Base-by-base conservation (phyloP, 2,797 vertebrate genomes). In the Gymnothorax javanicus region DNA sequence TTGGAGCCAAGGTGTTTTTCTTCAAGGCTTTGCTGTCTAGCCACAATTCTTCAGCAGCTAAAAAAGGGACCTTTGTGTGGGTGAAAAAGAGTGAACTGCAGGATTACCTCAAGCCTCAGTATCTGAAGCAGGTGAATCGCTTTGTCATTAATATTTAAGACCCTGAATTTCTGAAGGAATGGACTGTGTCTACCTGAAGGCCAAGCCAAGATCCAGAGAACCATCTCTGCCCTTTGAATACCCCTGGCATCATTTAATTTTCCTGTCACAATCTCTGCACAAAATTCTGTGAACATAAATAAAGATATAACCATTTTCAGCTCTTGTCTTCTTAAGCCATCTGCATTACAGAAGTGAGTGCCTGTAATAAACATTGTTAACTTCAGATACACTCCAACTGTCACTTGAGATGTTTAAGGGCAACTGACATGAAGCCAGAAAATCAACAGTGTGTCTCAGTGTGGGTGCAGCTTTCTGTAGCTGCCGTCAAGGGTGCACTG, bases 1-100 rank as follows among this genome's bases (percentile, higher is more conserved):
- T 97, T 0, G 99, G 98, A 88, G 95, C 93, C 87, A 99, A 98
- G 94, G 94, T 99, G 8, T 99, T 99, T 94, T 99, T 99, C 95
- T 99, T 99, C 95, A 99, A 99, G 96, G 98, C 99, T 13, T 54
- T 98, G 15, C 94, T 99, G 69, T 94, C 96, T 0, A 94, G 89
- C 54, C 86, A 87, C 1, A 90, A 91, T 23, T 89, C 94, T 27
- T 83, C 93, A 13, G 67, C 89, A 43, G 59, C 91, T 1, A 86
- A 67, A 86, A 91, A 90, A 82, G 89, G 87, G 62, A 91, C 89
- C 60, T 94, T 92, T n/a, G 91, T 97, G 25, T 99, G 99, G 99
- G 93, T 97, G 93, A 97, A 94, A 89, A 97, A 96, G 89, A 95
- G 95, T 0, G 98, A 99, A 91, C 92, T 99, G 91, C 95, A 95